Base-by-base conservation (phyloP, 2,888 invertebrate species). In the Microctonus brassicae region DNA sequence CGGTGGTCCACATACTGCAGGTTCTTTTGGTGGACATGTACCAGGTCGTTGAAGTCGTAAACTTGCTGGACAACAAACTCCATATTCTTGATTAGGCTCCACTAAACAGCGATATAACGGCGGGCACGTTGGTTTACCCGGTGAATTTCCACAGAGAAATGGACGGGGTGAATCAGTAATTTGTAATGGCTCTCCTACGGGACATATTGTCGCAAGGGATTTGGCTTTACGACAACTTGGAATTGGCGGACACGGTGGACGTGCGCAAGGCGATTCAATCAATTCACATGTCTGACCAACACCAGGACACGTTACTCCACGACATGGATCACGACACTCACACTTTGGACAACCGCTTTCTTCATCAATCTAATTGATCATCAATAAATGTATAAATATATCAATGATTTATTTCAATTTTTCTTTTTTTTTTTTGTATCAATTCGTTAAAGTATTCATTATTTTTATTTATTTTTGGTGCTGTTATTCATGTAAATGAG, bases 31-130 rank as follows among this genome's bases (percentile, higher is more conserved):
- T 0, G 95, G 95, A 83, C 96, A 96, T 1, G 91, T 90, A 1
- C 95, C 95, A 0, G 94, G 92, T 84, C 95, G 94, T 80, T 94
- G 91, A 64, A 95, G 91, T 80, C 92, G 92, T 72, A 94, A 83
- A 0, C 93, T 93, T 4, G 93, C 93, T 58, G 95, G 95, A 81
- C 95, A 96, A 83, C 96, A 96, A 13, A 96, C 95, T 0, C 96
- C 96, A 82, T 96, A 96, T 83, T 96, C 96, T 82, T 95, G 94
- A 76, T 93, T 93, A 87, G 90, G 90, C 81, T 95, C 94, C 9
- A 95, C 94, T 72, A 94, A 89, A 83, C 96, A 96, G 81, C 92
- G 91, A 86, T 95, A 95, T 74, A 94, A 89, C 0, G 94, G 94
- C 0, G 96, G 96, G 81, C 96, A 96, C 77, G 91, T 91, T 0